Base-by-base conservation (phyloP, 1,140 invertebrate genomes). In the Lepeophtheirus salmonis region DNA sequence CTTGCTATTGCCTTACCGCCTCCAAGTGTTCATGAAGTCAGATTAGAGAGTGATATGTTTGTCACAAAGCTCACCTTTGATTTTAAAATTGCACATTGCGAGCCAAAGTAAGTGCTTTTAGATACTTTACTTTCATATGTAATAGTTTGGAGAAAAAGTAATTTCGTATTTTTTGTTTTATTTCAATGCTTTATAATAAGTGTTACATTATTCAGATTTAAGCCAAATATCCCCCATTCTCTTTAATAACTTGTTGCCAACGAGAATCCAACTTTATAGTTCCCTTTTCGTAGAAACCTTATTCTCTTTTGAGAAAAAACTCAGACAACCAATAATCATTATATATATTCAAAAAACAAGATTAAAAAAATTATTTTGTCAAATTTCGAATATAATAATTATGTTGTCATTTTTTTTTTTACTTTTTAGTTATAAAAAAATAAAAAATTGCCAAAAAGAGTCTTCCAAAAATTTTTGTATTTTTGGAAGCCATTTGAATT, bases 1-100 rank as follows among this genome's bases (percentile, higher is more conserved):
- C 68, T 96, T 61, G 91, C 91, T 50, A 92, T 96, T 60, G 91
- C 91, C 0, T 75, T 96, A 53, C 91, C 91, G 55, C 90, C 91
- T 2, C 91, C 91, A 1, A 91, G 87, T 50, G 88, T 96, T 50
- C 91, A 95, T 68, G 92, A 97, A 76, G 89, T 97, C 57, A 79
- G 90, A 57, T 77, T 97, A 59, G 91, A 96, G 72, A 81, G 83
- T 22, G 90, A 95, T 68, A 94, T 94, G 84, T 96, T 97, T 72
- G 90, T 96, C 64, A 95, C 88, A 48, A 80, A 90, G 66, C 84
- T 96, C 63, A 90, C 83, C 69, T 91, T 96, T 66, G 88, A 97
- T 72, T 91, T 97, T 72, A 81, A 84, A 74, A 86, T 97, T 76
- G 85, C 88, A 53, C 91, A 96, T 71, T 96, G 90, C 70, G 92